Conservation (phyloP, 2,888 invertebrate genomes). For the Pedicia rivosa region DNA sequence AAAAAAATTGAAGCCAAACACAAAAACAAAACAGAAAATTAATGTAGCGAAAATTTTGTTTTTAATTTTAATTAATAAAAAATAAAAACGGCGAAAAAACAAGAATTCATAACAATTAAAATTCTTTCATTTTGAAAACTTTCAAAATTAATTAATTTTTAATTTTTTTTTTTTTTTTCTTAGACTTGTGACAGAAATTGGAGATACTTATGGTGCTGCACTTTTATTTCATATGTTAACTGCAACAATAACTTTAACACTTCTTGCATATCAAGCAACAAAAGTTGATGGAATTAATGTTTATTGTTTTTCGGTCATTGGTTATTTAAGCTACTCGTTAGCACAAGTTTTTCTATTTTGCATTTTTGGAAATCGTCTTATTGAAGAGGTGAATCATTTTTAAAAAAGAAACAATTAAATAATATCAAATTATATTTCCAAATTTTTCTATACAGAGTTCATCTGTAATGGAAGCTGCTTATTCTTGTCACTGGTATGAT, state of each 20-base stretch:
- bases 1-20: too few relatives aligned
- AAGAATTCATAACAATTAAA: too few relatives aligned
- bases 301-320: slow-evolving; percentile 62
- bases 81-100: too few relatives aligned
- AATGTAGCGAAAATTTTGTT: too few relatives aligned
- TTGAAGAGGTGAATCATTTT: slow-evolving; percentile 56
- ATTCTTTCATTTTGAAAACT: too few relatives aligned
- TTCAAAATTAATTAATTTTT: too few relatives aligned
- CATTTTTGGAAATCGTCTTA: slow-evolving; percentile 70
- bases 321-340: slow-evolving; percentile 62
- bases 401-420: background rate
- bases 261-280: slow-evolving; percentile 74
- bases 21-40: too few relatives aligned
- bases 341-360: slow-evolving; percentile 79
- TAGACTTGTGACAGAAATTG: slow-evolving; percentile 65
- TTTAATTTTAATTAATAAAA: too few relatives aligned
- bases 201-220: slow-evolving; percentile 72
- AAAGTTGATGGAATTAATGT: slow-evolving; percentile 65
- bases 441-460: slow-evolving; percentile 45
- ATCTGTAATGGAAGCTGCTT: slow-evolving; percentile 82
- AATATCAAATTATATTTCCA: slow-evolving; percentile 11
- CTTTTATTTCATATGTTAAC: slow-evolving; percentile 71
- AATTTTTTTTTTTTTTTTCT: slow-evolving; percentile 1
- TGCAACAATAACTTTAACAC: slow-evolving; percentile 65
- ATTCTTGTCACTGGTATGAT: slow-evolving; percentile 82